Percentiles rank a stretch among this genome's conserved stretches.
These are phyloP conservation scores for Phoenicopterus ruber DNA, from an alignment of 2,113 vertebrate genomes.

Conservation along the genomic window DNA sequence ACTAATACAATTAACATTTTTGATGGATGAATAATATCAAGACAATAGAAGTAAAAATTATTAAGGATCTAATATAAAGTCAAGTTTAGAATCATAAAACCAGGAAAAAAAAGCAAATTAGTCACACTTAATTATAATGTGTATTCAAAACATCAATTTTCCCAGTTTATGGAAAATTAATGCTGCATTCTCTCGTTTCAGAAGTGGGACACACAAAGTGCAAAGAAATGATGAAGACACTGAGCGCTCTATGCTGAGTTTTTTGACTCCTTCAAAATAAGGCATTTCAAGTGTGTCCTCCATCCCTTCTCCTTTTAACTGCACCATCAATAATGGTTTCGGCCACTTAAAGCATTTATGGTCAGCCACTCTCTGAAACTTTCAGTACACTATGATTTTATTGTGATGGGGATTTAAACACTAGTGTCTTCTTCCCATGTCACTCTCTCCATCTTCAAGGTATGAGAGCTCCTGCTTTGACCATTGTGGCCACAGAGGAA, in stretches of 20 bases:
- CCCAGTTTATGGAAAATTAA: not conserved
- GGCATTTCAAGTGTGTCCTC: not conserved
- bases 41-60: not conserved
- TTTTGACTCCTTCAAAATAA: not conserved
- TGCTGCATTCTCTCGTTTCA: not conserved
- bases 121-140: not conserved
- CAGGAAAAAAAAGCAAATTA: not conserved
- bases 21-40: conserved; percentile 29
- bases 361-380: not conserved
- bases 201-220: not conserved
- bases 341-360: not conserved
- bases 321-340: not conserved
- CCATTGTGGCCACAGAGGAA: not conserved
- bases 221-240: not conserved
- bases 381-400: not conserved
- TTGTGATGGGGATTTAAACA: not conserved
- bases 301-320: not conserved
- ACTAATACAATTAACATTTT: conserved; percentile 36
- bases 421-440: not conserved
- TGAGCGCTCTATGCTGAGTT: not conserved
- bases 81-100: not conserved
- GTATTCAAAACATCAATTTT: not conserved
- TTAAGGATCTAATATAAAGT: not conserved
- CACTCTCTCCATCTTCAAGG: not conserved
- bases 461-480: not conserved